Conservation (phyloP, 2,797 vertebrate genomes). For the Oceanodroma leucorhoa region DNA sequence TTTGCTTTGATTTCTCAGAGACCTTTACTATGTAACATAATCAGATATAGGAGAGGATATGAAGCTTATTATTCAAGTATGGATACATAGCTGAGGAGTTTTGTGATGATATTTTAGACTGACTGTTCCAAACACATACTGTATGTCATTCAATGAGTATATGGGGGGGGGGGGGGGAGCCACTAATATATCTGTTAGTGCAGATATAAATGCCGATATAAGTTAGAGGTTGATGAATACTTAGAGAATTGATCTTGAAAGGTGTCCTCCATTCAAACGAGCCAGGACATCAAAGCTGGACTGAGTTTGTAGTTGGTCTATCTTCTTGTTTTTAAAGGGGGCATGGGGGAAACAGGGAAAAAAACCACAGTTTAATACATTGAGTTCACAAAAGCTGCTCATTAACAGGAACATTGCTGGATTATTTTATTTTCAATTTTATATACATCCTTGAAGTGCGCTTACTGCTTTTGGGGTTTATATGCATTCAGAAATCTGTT, state of each 20-base stretch:
- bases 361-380: background rate
- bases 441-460: background rate
- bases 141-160: accelerated
- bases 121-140: background rate
- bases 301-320: background rate
- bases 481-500: background rate
- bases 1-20: background rate
- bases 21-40: background rate
- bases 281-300: background rate
- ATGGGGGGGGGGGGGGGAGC: accelerated
- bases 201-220: background rate
- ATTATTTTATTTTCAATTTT: background rate
- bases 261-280: background rate
- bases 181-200: background rate
- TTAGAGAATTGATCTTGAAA: background rate
- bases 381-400: background rate
- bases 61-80: background rate
- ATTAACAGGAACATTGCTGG: background rate
- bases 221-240: background rate
- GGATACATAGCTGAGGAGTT: background rate
- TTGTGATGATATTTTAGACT: background rate
- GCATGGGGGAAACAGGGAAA: accelerated
- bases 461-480: background rate
- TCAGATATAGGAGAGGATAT: background rate
- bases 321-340: background rate